phyloP scores from a whole-genome alignment of 2,888 invertebrate genomes.

The Ichneumoninae sp. region DNA sequence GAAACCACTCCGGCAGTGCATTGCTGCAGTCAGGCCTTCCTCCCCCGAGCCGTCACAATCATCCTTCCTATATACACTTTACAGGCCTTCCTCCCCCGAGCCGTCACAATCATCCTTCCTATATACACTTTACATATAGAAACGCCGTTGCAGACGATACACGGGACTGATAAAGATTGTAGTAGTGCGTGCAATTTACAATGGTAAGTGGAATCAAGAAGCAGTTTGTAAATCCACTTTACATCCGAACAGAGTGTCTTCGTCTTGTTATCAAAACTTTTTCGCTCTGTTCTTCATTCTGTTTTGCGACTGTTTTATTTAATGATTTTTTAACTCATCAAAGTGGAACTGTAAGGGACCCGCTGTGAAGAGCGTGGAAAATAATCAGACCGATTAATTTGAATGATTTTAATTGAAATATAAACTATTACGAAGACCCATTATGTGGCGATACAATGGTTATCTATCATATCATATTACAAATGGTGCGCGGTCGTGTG shows the following conservation, averaged over 20 bases:
- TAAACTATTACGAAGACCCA: conserved; percentile 4
- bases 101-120: conserved; percentile 32
- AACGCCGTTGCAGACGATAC: conserved; percentile 1
- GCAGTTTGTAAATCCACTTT: conserved; percentile 5
- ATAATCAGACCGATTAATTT: too few species aligned
- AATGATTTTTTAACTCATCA: background rate
- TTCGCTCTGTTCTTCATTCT: background rate
- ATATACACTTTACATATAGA: conserved; percentile 20
- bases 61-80: conserved; percentile 28
- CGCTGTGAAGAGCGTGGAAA: too few species aligned
- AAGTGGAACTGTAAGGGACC: too few species aligned
- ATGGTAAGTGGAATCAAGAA: conserved; percentile 17
- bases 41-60: conserved; percentile 29
- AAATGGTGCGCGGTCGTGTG: too few species aligned
- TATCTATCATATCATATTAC: too few species aligned
- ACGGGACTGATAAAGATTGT: conserved; percentile 28
- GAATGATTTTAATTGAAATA: too few species aligned
- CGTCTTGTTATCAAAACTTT: conserved; percentile 17
- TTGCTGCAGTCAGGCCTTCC: conserved; percentile 31
- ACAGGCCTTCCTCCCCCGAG: conserved; percentile 29
- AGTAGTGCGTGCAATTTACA: conserved; percentile 19
- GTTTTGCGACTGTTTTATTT: background rate
- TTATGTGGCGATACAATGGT: too few species aligned
- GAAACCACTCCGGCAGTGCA: conserved; percentile 47
- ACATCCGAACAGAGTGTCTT: background rate